Evolutionary conservation across 2,888 invertebrate genomes (phyloP), one percentile per base, ranked within the genome.

Genomic region (Biston stratarius): DNA sequence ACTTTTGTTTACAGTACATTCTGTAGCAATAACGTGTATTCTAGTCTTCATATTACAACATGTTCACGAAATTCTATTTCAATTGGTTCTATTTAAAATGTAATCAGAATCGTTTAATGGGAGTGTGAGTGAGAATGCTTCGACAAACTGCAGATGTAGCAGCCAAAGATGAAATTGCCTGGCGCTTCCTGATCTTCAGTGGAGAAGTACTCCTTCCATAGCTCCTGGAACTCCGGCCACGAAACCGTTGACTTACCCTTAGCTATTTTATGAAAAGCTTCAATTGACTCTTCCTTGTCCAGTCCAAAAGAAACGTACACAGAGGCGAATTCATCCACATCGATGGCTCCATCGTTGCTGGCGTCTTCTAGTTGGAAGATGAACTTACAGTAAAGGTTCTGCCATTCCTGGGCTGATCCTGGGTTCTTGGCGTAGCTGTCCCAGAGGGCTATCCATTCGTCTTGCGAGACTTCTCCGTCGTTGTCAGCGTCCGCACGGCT

Each of bases 401-500:
- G 97, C 98, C 98, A 98, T 69, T 97, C 97, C 69, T 96, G 94
- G 42, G 96, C 96, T 55, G 95, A 94, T 49, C 95, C 95, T 0
- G 97, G 96, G 79, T 96, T 96, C 87, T 96, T 96, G 55, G 97
- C 96, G 80, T 95, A 97, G 44, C 96, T 95, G 75, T 97, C 96
- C 98, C 98, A 98, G 96, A 98, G 96, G 71, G 95, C 94, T 77
- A 97, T 96, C 98, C 98, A 98, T 87, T 98, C 98, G 10, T 97
- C 97, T 56, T 96, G 95, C 71, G 97, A 97, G 58, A 98, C 96
- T 93, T 97, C 96, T 8, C 97, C 97, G 78, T 98, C 98, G 81
- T 97, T 96, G 88, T 98, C 96, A 61, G 96, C 95, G 83, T 98
- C 98, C n/a, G 97, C 98, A 73, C 96, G 95, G 74, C 95, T 95